A percentile compares a stretch with the other conserved stretches of the same genome.
phyloP scores from a whole-genome alignment of 2,797 vertebrate genomes.

The Ataeniobius toweri region DNA sequence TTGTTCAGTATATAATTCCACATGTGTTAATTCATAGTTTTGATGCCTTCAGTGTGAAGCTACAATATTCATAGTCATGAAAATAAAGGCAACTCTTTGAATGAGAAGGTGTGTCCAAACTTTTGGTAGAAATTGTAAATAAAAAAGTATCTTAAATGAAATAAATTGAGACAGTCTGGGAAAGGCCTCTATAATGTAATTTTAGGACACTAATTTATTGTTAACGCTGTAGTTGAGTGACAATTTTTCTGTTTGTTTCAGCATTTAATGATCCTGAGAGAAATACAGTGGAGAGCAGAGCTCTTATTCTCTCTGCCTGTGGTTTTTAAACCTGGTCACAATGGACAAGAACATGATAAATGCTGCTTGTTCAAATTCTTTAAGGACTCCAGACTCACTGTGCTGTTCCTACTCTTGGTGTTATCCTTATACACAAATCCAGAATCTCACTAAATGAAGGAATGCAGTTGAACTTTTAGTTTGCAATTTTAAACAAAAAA shows the following conservation, averaged over 20 bases:
- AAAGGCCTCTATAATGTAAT: neutral
- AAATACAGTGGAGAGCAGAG: neutral
- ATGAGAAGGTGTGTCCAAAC: too few relatives aligned
- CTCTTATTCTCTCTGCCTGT: neutral
- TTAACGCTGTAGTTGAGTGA: neutral
- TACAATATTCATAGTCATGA: too few relatives aligned
- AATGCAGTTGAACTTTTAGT: neutral
- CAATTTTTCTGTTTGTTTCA: constrained; percentile 7
- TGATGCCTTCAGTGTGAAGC: too few relatives aligned
- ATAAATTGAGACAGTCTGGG: neutral
- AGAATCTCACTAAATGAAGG: neutral
- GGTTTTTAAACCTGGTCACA: constrained; percentile 1
- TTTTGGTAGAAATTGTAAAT: neutral
- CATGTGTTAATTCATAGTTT: too few relatives aligned
- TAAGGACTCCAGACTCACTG: constrained; percentile 1
- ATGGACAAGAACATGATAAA: constrained; percentile 13
- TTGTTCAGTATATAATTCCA: too few relatives aligned
- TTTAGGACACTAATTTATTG: neutral
- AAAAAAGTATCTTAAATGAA: neutral
- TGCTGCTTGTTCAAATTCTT: constrained; percentile 18
- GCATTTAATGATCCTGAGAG: constrained; percentile 42
- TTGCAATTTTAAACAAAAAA: neutral
- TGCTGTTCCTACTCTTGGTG: constrained; percentile 2
- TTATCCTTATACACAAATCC: constrained; percentile 1
- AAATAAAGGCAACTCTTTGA: too few relatives aligned